A percentile compares a stretch with the other conserved stretches of the same genome.
phyloP scores from a whole-genome alignment of 2,888 invertebrate species.

The Leptinotarsa rubiginosa region DNA sequence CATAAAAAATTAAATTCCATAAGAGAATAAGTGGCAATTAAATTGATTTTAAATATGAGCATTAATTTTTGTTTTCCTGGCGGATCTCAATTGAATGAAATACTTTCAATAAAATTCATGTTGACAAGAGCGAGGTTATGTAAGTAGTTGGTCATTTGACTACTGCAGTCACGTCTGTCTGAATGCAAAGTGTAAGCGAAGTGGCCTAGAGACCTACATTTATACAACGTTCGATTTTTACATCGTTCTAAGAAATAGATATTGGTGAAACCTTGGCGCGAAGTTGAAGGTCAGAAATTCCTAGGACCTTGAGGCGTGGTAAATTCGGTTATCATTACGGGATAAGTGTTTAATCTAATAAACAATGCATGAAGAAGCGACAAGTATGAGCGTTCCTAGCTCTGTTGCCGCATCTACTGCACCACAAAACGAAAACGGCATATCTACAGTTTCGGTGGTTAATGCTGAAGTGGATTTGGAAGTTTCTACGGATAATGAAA shows the following conservation, averaged over 20 bases:
- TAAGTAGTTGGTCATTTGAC: conserved; percentile 77
- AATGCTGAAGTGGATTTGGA: conserved; percentile 68
- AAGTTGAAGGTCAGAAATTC: conserved; percentile 66
- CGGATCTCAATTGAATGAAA: not conserved
- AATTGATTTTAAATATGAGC: not conserved
- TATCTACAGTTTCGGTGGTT: conserved; percentile 59
- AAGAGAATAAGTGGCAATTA: conserved; percentile 11
- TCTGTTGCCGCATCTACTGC: conserved; percentile 75
- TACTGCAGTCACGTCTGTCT: conserved; percentile 78
- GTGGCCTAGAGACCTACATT: conserved; percentile 93
- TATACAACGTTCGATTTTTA: conserved; percentile 75
- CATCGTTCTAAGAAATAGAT: conserved; percentile 67
- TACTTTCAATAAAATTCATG: not conserved
- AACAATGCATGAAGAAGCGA: conserved; percentile 78
- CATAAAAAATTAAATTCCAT: conserved; percentile 31
- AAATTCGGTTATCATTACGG: conserved; percentile 65
- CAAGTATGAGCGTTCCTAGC: conserved; percentile 76
- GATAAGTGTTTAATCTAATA: conserved; percentile 65
- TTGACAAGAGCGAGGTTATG: conserved; percentile 64
- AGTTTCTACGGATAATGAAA: conserved; percentile 70
- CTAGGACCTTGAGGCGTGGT: conserved; percentile 65
- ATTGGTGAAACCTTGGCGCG: conserved; percentile 67
- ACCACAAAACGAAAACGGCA: conserved; percentile 62
- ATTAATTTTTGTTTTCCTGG: not conserved
- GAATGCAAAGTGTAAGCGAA: conserved; percentile 86